Base-by-base conservation (phyloP, 2,888 invertebrate genomes). In the Callyntrura sp. region DNA sequence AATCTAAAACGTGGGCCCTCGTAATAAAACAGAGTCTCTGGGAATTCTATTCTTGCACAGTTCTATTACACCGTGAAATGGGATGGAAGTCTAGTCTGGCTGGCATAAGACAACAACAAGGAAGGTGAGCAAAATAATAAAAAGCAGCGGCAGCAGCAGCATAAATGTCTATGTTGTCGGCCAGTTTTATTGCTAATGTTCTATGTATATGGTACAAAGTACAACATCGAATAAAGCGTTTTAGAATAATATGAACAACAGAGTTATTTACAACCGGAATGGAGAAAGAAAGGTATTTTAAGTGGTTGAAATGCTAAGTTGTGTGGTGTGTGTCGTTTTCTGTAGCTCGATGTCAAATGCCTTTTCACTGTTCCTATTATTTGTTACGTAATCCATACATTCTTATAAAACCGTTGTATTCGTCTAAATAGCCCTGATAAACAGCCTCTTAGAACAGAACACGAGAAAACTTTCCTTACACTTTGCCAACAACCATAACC, bases 61-160 rank as follows among this genome's bases (percentile, higher is more conserved):
- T 28, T 14, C 28, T 17, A 65, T 14, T n/a, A 65, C 35, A 14
- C 0, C 17, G 17, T 57, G 14, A 14, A 14, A 65, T 57, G 57
- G 57, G 57, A 57, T 57, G n/a, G 57, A 57, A 57, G 17, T 57
- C n/a, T 57, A n/a, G n/a, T n/a, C n/a, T n/a, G n/a, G n/a, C n/a
- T n/a, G 17, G 57, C 17, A 17, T 6, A 57, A 57, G 45, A 51
- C 9, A 8, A 48, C 79, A 57, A 57, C 65, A 65, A 70, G n/a
- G 57, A 84, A 70, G 84, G 68, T 70, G 57, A 84, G 55, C 17
- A 83, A 70, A 70, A 70, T 70, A 84, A 68, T 70, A 84, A 35
- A 73, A 65, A 43, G n/a, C 45, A 43, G 28, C 12, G 25, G 65
- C n/a, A 62, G 28, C 12, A 51, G 65, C n/a, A 62, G 17, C 2